Evolutionary conservation across 2,888 invertebrate genomes (phyloP).

Genomic region (Odontocolon sp.): DNA sequence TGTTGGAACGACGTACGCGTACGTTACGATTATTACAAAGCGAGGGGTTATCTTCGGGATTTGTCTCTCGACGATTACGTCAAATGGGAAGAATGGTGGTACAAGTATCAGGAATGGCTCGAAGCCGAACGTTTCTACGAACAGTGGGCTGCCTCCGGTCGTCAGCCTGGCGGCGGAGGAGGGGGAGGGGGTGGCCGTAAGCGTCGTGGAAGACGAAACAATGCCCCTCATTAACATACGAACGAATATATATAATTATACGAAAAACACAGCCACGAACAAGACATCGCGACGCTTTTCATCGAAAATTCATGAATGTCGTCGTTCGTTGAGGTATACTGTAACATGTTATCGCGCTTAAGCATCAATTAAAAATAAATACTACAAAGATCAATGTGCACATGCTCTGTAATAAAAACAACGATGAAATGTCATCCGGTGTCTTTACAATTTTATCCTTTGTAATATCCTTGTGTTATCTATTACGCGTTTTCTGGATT

Average conservation of each 20-base stretch:
- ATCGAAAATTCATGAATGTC: slow-evolving; percentile 56
- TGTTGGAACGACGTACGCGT: slow-evolving; percentile 95
- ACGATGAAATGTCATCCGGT: background rate
- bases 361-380: slow-evolving; percentile 56
- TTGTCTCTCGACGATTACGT: slow-evolving; percentile 91
- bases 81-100: slow-evolving; percentile 98
- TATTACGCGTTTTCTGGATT: too few species aligned
- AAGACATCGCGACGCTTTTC: slow-evolving; percentile 29
- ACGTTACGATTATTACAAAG: slow-evolving; percentile 94
- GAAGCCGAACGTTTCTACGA: slow-evolving; percentile 91
- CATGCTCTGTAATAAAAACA: slow-evolving; percentile 51
- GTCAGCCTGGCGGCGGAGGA: slow-evolving; percentile 80
- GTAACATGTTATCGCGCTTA: slow-evolving; percentile 64
- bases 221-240: slow-evolving; percentile 70
- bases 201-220: slow-evolving; percentile 76
- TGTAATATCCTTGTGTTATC: too few species aligned
- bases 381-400: slow-evolving; percentile 57
- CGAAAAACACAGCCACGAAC: background rate
- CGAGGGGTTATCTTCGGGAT: slow-evolving; percentile 91
- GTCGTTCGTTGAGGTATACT: slow-evolving; percentile 62
- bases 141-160: slow-evolving; percentile 83
- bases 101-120: slow-evolving; percentile 95
- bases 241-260: background rate
- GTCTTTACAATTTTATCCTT: background rate
- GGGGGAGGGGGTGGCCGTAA: slow-evolving; percentile 77